Conservation (phyloP, 1,140 invertebrate genomes). For the Bombyx mori region DNA sequence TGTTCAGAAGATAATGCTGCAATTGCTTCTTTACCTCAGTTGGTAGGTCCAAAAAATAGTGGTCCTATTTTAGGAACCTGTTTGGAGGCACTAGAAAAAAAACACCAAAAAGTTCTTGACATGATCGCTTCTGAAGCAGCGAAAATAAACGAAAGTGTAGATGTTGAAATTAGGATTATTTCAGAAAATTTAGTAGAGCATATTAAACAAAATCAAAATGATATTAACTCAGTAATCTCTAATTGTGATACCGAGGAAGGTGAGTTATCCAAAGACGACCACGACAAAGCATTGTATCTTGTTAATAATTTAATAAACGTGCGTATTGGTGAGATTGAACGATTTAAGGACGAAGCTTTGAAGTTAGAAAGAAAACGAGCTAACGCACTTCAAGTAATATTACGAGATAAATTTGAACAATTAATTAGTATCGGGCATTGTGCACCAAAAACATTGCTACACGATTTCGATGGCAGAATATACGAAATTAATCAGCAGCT, state of each 20-base stretch:
- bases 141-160: slow-evolving; percentile 31
- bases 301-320: slow-evolving; percentile 21
- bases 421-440: slow-evolving; percentile 31
- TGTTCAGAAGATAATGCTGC: slow-evolving; percentile 40
- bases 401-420: slow-evolving; percentile 39
- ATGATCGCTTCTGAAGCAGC: slow-evolving; percentile 20
- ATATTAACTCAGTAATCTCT: slow-evolving; percentile 31
- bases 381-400: slow-evolving; percentile 26
- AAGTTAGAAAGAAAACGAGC: slow-evolving; percentile 42
- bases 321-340: slow-evolving; percentile 24
- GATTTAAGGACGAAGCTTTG: slow-evolving; percentile 36
- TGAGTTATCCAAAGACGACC: slow-evolving; percentile 17
- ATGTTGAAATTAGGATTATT: slow-evolving; percentile 31
- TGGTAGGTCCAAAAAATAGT: slow-evolving; percentile 32
- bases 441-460: slow-evolving; percentile 38
- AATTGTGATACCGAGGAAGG: slow-evolving; percentile 6
- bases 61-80: slow-evolving; percentile 37
- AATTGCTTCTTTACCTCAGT: slow-evolving; percentile 34
- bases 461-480: slow-evolving; percentile 47
- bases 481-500: slow-evolving; percentile 56
- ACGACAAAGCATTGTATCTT: slow-evolving; percentile 23
- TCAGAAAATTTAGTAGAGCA: slow-evolving; percentile 33
- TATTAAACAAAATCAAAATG: slow-evolving; percentile 33
- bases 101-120: slow-evolving; percentile 23
- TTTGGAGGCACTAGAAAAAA: slow-evolving; percentile 34